Percentiles rank a stretch among this genome's conserved stretches.
Evolutionary conservation across 1,140 invertebrate genomes (phyloP).

Genomic region (Drosophila pectinifera): DNA sequence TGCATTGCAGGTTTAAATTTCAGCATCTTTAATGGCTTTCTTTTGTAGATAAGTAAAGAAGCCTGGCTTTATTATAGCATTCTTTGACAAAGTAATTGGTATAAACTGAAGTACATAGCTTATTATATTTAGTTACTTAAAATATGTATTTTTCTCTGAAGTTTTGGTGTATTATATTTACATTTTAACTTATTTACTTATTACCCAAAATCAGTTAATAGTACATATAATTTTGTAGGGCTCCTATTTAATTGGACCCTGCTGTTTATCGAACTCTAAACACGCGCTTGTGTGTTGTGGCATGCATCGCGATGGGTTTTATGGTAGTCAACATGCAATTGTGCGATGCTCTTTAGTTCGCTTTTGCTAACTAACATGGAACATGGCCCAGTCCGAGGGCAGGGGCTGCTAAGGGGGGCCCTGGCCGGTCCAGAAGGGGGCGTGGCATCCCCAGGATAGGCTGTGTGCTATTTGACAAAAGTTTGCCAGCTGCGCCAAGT

Average conservation of each 20-base stretch:
- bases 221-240: too few species aligned
- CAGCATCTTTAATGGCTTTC: too few species aligned
- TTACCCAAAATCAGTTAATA: too few species aligned
- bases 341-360: constrained; percentile 49
- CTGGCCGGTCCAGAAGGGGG: neutral
- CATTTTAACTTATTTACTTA: too few species aligned
- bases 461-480: constrained; percentile 47
- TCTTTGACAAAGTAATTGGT: too few species aligned
- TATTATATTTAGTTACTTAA: too few species aligned
- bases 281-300: constrained; percentile 50
- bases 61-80: too few species aligned
- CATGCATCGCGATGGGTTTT: constrained; percentile 68
- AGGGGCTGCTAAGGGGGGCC: neutral
- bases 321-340: constrained; percentile 75
- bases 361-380: constrained; percentile 57
- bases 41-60: too few species aligned
- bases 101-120: too few species aligned
- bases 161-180: too few species aligned
- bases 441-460: constrained; percentile 14
- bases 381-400: constrained; percentile 24
- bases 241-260: neutral
- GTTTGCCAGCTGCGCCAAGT: constrained; percentile 55
- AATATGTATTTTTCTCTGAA: too few species aligned
- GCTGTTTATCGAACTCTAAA: constrained; percentile 13
- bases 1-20: too few species aligned